phyloP scores from a whole-genome alignment of 2,888 invertebrate genomes.

The Muscina levida region DNA sequence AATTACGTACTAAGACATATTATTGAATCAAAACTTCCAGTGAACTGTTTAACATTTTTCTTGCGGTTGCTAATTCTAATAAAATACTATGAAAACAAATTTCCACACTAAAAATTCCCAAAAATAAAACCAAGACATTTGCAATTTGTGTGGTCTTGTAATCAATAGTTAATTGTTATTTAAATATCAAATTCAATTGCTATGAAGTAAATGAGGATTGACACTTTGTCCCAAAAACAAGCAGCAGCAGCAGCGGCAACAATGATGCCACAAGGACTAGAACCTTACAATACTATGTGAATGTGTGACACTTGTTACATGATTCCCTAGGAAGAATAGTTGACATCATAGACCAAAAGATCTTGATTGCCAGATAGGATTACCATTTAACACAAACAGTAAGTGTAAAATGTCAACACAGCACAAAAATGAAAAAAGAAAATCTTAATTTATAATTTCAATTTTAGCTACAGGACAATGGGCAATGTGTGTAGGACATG shows the following conservation, averaged over 20 bases:
- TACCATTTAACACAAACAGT: constrained; percentile 43
- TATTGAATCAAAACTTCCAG: too few species aligned
- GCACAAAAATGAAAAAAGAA: constrained; percentile 39
- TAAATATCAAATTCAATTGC: constrained; percentile 59
- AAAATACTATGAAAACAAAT: too few species aligned
- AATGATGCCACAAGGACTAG: constrained; percentile 30
- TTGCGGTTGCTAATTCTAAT: too few species aligned
- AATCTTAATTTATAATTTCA: constrained; percentile 60
- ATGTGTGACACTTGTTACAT: constrained; percentile 46
- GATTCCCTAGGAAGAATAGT: background rate
- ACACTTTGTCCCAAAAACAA: too few species aligned
- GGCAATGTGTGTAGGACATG: too few species aligned
- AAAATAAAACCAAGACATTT: too few species aligned
- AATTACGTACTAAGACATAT: too few species aligned
- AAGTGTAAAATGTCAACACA: constrained; percentile 66
- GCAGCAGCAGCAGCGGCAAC: too few species aligned
- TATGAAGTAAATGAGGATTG: constrained; percentile 44
- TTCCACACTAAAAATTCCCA: too few species aligned
- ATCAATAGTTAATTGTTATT: constrained; percentile 20
- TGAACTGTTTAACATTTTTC: too few species aligned
- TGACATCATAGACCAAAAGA: too few species aligned
- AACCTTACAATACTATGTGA: constrained; percentile 24
- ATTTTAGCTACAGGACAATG: constrained; percentile 37
- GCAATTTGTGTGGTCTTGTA: too few species aligned
- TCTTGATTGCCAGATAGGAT: constrained; percentile 35